Conservation (phyloP, 2,113 vertebrate species). For the Hyaena hyaena region DNA sequence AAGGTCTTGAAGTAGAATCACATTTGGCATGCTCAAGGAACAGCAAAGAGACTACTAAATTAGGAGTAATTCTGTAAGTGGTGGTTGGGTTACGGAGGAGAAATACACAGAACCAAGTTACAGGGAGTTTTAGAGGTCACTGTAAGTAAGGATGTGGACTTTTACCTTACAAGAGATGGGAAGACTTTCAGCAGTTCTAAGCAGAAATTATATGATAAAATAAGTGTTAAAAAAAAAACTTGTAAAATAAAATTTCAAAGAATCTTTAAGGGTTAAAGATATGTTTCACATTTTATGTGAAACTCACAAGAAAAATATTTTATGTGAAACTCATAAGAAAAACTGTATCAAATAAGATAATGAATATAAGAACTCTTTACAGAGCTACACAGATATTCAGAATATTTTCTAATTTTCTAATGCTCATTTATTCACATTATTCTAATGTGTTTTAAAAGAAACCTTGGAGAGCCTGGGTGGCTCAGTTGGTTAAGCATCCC, state of each 20-base stretch:
- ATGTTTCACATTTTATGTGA: constrained; percentile 30
- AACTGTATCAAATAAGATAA: constrained; percentile 42
- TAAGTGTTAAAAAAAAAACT: constrained; percentile 2
- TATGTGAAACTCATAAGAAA: neutral
- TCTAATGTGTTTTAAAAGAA: neutral
- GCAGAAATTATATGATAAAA: neutral
- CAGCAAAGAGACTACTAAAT: neutral
- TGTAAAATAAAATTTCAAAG: neutral
- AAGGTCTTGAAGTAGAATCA: neutral
- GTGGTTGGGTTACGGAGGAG: neutral
- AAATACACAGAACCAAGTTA: neutral
- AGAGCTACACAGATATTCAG: constrained; percentile 14
- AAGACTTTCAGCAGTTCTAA: neutral
- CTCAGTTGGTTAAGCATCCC: no score
- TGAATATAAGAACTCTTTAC: neutral
- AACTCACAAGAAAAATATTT: constrained; percentile 14
- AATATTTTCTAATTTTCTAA: neutral
- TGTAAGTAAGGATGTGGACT: neutral
- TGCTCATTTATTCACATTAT: neutral
- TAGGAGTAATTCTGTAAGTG: neutral
- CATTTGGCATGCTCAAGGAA: neutral
- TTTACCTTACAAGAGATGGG: neutral
- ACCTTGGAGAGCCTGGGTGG: no score
- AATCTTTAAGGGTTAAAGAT: constrained; percentile 6
- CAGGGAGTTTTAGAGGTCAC: neutral